These are phyloP conservation scores for Zoanthus sansibaricus DNA, from an alignment of 92 coral and sea anemone genomes.

Conservation along the genomic window DNA sequence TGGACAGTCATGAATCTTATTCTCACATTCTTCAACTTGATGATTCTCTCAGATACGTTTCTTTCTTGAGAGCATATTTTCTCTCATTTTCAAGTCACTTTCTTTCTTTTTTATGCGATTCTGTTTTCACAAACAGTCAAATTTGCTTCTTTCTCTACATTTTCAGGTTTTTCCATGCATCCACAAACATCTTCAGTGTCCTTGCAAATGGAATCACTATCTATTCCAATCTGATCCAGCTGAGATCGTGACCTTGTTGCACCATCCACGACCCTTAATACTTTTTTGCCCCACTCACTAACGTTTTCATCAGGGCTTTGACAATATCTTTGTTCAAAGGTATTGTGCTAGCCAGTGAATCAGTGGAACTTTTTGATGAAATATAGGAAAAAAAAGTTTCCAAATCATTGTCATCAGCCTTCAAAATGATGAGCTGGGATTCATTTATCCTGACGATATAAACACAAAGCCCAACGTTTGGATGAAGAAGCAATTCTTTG, in stretches of 20 bases:
- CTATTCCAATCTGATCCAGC: constrained; percentile 43
- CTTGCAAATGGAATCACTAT: constrained; percentile 47
- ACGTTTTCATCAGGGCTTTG: constrained; percentile 25
- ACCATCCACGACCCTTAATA: constrained; percentile 34
- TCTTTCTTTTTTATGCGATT: constrained; percentile 42
- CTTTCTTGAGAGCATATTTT: constrained; percentile 27
- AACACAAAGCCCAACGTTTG: constrained; percentile 52
- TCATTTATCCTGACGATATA: constrained; percentile 37
- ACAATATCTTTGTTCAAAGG: constrained; percentile 35
- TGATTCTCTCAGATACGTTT: constrained; percentile 13
- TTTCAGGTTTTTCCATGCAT: constrained; percentile 28
- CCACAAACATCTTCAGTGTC: constrained; percentile 42
- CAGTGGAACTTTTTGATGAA: neutral
- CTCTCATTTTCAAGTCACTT: constrained; percentile 10
- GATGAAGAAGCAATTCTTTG: constrained; percentile 48
- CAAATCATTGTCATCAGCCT: constrained; percentile 45
- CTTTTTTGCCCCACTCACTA: constrained; percentile 48
- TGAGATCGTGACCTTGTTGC: constrained; percentile 43
- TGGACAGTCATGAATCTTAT: constrained; percentile 29
- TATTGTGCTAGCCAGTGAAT: constrained; percentile 5
- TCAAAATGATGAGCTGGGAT: constrained; percentile 30
- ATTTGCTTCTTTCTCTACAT: constrained; percentile 33
- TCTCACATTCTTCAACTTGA: constrained; percentile 31
- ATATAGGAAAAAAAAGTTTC: constrained; percentile 40
- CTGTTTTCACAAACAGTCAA: constrained; percentile 13